Percentiles rank a stretch among this genome's conserved stretches.
These are phyloP conservation scores for Neocloeon triangulifer DNA, from an alignment of 1,140 invertebrate genomes.

Conservation along the genomic window DNA sequence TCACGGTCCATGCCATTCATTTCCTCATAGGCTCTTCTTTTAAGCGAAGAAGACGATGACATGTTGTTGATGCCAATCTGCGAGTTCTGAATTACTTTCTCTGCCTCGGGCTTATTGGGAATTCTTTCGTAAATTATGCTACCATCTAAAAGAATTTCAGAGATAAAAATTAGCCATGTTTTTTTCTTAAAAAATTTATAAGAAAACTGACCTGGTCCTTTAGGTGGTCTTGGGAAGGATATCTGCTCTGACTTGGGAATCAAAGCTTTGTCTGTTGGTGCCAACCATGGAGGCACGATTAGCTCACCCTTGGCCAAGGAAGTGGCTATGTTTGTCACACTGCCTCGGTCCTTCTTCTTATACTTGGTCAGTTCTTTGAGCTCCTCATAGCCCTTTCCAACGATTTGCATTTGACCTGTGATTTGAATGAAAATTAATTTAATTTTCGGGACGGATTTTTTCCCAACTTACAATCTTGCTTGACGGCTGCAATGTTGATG, in stretches of 20 bases:
- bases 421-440: background rate
- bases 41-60: conserved; percentile 28
- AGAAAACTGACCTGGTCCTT: conserved; percentile 36
- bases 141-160: conserved; percentile 31
- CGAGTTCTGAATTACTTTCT: too few relatives aligned
- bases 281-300: conserved; percentile 50
- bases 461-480: conserved; percentile 58
- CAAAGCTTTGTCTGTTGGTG: conserved; percentile 51
- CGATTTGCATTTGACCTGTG: conserved; percentile 32
- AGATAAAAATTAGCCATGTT: too few relatives aligned
- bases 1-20: conserved; percentile 74
- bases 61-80: conserved; percentile 27
- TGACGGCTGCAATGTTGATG: conserved; percentile 62
- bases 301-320: conserved; percentile 37
- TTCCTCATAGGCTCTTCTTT: conserved; percentile 61
- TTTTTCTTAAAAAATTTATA: too few relatives aligned
- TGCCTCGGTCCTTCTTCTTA: conserved; percentile 28
- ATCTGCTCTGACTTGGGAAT: conserved; percentile 55
- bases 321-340: conserved; percentile 55
- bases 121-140: conserved; percentile 64
- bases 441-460: background rate
- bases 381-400: conserved; percentile 31
- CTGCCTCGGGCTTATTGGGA: conserved; percentile 50
- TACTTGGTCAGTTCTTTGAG: conserved; percentile 29
- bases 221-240: conserved; percentile 69